Percentiles rank a stretch among this genome's conserved stretches.
Evolutionary conservation across 1,140 invertebrate genomes (phyloP).

Genomic region (Saccostrea echinata): DNA sequence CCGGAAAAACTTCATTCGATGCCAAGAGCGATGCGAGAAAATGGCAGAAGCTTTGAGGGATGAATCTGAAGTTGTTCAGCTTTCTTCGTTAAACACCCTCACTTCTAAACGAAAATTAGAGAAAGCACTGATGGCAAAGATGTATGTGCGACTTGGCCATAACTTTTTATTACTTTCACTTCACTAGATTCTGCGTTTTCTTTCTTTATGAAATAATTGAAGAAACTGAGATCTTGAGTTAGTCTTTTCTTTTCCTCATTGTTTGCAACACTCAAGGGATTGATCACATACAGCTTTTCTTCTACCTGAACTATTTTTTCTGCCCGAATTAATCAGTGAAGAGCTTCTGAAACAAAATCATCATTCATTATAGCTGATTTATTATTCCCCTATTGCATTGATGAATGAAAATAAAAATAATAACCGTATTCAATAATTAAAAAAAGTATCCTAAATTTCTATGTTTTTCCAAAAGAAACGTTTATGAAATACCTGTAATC

Average conservation of each 20-base stretch:
- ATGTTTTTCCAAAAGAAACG: neutral
- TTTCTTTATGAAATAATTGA: conserved; percentile 41
- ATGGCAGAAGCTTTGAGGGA: no score
- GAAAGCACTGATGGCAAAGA: no score
- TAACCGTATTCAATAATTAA: neutral
- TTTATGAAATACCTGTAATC: neutral
- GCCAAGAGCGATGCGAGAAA: no score
- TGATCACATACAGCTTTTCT: neutral
- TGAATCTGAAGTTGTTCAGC: no score
- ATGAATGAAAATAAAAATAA: neutral
- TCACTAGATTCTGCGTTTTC: conserved; percentile 52
- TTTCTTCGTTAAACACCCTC: no score
- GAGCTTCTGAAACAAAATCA: conserved; percentile 16
- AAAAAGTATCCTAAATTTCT: neutral
- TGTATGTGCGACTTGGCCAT: no score
- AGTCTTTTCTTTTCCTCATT: conserved; percentile 33
- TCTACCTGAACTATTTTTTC: conserved; percentile 28
- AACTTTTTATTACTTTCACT: no score
- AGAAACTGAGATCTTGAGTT: conserved; percentile 32
- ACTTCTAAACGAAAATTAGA: no score
- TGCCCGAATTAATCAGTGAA: conserved; percentile 18
- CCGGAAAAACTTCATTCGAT: no score
- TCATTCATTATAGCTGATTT: conserved; percentile 8
- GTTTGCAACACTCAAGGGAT: conserved; percentile 41
- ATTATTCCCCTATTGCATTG: neutral